These are phyloP conservation scores for Pterophyllum scalare DNA, from an alignment of 2,113 vertebrate species.

Conservation along the genomic window DNA sequence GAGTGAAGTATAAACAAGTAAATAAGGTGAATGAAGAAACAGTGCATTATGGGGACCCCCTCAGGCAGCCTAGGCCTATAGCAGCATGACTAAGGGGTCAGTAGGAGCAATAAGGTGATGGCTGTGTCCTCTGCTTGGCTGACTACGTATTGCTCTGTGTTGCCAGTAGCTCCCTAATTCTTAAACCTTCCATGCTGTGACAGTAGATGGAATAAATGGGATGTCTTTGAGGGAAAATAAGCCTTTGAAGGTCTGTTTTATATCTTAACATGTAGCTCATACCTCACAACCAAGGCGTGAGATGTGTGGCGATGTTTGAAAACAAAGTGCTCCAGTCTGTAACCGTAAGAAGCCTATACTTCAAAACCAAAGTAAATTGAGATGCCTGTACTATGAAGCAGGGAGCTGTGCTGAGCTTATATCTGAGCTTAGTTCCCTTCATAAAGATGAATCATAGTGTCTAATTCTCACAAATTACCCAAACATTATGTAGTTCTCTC, in stretches of 20 bases:
- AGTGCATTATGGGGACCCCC: too few species aligned
- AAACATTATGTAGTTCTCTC: conserved; percentile 66
- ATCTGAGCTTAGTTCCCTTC: conserved; percentile 32
- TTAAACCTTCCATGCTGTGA: conserved; percentile 33
- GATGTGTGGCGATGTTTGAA: conserved; percentile 44
- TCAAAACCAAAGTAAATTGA: conserved; percentile 66
- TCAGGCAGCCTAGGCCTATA: too few species aligned
- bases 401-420: conserved; percentile 27
- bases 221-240: conserved; percentile 33
- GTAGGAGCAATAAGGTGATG: too few species aligned
- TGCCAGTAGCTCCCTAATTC: conserved; percentile 46
- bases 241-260: conserved; percentile 49
- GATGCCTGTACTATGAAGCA: conserved; percentile 40
- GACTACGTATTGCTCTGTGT: too few species aligned
- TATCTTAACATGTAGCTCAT: conserved; percentile 43
- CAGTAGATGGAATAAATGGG: conserved; percentile 38
- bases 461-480: conserved; percentile 72
- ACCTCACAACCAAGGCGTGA: conserved; percentile 36
- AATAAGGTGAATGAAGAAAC: too few species aligned
- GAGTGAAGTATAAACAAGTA: too few species aligned
- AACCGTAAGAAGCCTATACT: conserved; percentile 48
- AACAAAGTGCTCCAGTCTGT: conserved; percentile 31
- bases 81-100: too few species aligned
- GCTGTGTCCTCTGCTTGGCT: too few species aligned
- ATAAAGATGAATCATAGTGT: conserved; percentile 68